These are phyloP conservation scores for Tringa solitaria DNA, from an alignment of 2,113 vertebrate genomes.

Conservation along the genomic window DNA sequence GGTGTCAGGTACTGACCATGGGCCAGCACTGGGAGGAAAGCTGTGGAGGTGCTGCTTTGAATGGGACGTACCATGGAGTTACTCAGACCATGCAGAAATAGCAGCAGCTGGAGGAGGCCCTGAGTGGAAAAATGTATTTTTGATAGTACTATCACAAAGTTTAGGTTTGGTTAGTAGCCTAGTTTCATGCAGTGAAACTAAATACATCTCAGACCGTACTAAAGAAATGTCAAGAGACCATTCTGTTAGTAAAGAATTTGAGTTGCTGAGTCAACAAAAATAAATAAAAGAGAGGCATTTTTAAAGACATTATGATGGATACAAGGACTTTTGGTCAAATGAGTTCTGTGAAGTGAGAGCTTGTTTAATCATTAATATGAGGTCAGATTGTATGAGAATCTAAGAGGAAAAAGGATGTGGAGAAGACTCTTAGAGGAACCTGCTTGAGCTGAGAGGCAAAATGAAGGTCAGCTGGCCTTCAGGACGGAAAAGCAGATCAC, in stretches of 20 bases:
- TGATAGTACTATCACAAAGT: not conserved
- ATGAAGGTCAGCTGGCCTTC: not conserved
- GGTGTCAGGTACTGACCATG: accelerated
- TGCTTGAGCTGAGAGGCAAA: not conserved
- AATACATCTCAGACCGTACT: not conserved
- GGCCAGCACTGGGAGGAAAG: not conserved
- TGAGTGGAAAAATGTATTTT: not conserved
- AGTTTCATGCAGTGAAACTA: not conserved
- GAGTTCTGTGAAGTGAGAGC: not conserved
- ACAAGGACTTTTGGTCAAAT: not conserved
- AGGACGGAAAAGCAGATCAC: not conserved
- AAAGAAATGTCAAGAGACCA: not conserved
- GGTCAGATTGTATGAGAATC: not conserved
- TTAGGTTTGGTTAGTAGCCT: not conserved
- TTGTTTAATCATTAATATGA: not conserved
- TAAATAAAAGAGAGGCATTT: not conserved
- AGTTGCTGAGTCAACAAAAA: not conserved
- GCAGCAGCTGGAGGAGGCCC: not conserved
- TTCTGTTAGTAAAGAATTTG: not conserved
- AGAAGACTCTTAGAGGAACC: not conserved
- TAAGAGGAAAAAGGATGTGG: not conserved
- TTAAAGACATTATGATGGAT: not conserved
- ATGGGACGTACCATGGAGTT: not conserved
- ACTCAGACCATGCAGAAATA: not conserved
- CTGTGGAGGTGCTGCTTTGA: not conserved